These are phyloP conservation scores for Pinna nobilis DNA, from an alignment of 1,140 invertebrate genomes.

Conservation along the genomic window DNA sequence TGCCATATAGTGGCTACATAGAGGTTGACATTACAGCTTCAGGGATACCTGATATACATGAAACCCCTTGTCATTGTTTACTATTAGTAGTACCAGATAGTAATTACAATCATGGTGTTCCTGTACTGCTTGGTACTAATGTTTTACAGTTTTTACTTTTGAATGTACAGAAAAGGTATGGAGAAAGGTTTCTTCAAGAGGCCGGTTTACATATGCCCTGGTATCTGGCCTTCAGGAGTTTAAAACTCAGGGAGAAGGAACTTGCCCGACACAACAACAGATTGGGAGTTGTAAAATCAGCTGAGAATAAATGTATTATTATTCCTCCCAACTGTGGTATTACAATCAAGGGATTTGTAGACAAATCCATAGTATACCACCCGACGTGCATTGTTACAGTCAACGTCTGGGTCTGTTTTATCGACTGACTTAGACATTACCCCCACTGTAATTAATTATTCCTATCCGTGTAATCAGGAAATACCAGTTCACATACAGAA, in stretches of 20 bases:
- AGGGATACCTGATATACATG: neutral
- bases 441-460: neutral
- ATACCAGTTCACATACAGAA: slow-evolving; percentile 2
- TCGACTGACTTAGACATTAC: slow-evolving; percentile 16
- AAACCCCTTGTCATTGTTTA: neutral
- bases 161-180: neutral
- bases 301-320: slow-evolving; percentile 5
- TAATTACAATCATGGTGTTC: neutral
- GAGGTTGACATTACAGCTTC: neutral
- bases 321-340: slow-evolving; percentile 17
- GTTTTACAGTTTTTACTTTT: neutral
- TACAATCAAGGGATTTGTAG: neutral
- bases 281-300: slow-evolving; percentile 10
- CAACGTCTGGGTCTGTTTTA: neutral
- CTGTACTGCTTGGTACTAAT: slow-evolving; percentile 15
- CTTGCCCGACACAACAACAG: neutral
- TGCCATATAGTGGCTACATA: slow-evolving; percentile 12
- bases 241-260: slow-evolving; percentile 15
- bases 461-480: neutral
- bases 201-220: neutral
- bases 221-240: slow-evolving; percentile 10
- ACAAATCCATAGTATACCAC: slow-evolving; percentile 16
- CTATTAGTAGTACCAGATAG: slow-evolving; percentile 7
- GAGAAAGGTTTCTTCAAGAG: slow-evolving; percentile 14
- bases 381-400: slow-evolving; percentile 1